These are phyloP conservation scores for Lucinisca nassula DNA, from an alignment of 2,888 invertebrate genomes.

Conservation along the genomic window DNA sequence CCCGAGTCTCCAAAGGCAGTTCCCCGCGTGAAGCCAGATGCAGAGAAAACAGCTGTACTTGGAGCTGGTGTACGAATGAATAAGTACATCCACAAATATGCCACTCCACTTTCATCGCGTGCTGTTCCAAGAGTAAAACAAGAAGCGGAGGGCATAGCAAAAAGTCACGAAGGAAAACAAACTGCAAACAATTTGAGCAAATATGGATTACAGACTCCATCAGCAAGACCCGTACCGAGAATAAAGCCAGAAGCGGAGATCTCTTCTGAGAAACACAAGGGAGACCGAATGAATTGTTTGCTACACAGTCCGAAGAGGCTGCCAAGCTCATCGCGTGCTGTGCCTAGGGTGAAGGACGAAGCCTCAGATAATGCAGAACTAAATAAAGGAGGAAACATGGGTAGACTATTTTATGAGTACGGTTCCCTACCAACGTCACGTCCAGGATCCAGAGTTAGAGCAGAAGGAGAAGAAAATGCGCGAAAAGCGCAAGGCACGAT, in stretches of 20 bases:
- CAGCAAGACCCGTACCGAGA: constrained; percentile 70
- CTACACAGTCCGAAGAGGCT: constrained; percentile 77
- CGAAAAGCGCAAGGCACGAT: constrained; percentile 79
- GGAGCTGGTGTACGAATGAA: constrained; percentile 77
- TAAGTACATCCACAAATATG: constrained; percentile 77
- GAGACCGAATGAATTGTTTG: constrained; percentile 77
- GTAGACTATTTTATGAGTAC: constrained; percentile 72
- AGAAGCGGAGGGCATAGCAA: constrained; percentile 79
- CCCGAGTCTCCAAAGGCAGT: constrained; percentile 73
- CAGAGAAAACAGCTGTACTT: constrained; percentile 72
- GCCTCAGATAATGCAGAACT: constrained; percentile 75
- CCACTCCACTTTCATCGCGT: constrained; percentile 66
- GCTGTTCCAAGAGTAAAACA: constrained; percentile 78
- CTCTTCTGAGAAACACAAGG: constrained; percentile 71
- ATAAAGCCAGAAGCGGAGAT: constrained; percentile 75
- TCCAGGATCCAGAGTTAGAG: constrained; percentile 75
- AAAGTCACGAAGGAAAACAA: constrained; percentile 72
- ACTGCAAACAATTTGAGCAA: constrained; percentile 69
- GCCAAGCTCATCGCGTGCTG: constrained; percentile 75
- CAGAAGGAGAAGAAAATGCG: constrained; percentile 75
- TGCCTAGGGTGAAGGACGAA: constrained; percentile 78
- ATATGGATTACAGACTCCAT: constrained; percentile 70
- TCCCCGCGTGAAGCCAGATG: constrained; percentile 80
- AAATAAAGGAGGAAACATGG: constrained; percentile 73
- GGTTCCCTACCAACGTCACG: constrained; percentile 67